Conservation (phyloP, 2,888 invertebrate species). For the Tiliacea citrago region DNA sequence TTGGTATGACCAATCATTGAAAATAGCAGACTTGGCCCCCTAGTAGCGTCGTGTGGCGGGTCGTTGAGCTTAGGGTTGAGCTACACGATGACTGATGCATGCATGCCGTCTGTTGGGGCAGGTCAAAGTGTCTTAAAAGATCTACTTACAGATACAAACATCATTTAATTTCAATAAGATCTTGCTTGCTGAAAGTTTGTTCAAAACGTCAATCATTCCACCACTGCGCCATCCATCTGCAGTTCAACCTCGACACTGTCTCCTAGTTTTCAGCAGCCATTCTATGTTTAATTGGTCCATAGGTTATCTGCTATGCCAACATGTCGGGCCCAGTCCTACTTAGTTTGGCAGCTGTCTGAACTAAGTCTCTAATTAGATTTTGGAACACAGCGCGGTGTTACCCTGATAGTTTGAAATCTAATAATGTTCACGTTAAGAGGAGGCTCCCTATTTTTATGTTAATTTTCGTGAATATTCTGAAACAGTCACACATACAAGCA, state of each 20-base stretch:
- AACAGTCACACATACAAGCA: no score
- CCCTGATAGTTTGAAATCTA: constrained; percentile 29
- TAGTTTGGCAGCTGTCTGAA: constrained; percentile 45
- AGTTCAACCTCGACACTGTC: not conserved
- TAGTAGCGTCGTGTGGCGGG: no score
- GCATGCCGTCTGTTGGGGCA: no score
- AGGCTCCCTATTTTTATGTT: no score
- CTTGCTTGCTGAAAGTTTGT: not conserved
- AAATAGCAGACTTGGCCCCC: no score
- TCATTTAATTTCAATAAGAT: not conserved
- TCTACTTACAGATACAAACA: no score
- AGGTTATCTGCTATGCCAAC: constrained; percentile 12
- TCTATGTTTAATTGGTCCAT: not conserved
- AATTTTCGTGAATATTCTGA: no score
- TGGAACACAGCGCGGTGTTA: constrained; percentile 12
- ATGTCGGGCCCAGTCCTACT: constrained; percentile 9
- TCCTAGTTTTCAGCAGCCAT: not conserved
- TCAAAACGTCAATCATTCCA: not conserved
- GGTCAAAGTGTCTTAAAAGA: no score
- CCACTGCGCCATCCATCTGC: no score
- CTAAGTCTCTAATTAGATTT: constrained; percentile 38
- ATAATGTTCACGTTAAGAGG: constrained; percentile 12
- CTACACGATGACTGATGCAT: no score
- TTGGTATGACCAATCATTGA: no score
- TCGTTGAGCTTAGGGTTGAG: no score